Conservation (phyloP, 2,797 vertebrate species). For the Sebastes oblongus region DNA sequence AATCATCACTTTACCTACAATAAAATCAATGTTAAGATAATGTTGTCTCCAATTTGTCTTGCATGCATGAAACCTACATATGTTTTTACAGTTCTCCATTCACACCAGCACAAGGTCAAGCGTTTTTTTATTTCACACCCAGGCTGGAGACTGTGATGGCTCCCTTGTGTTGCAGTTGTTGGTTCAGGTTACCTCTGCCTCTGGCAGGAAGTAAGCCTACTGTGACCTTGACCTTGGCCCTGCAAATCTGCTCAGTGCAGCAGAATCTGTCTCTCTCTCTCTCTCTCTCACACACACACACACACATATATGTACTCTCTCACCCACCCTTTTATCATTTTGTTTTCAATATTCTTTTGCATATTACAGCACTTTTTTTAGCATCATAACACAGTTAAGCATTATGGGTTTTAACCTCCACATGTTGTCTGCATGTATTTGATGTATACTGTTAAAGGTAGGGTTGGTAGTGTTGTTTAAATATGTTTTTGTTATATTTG, state of each 20-base stretch:
- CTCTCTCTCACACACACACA: not conserved
- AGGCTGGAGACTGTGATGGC: conserved; percentile 35
- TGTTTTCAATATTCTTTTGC: not conserved
- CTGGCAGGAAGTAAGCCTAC: conserved; percentile 65
- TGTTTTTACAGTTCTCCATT: conserved; percentile 25
- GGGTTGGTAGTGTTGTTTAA: too few species aligned
- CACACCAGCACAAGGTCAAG: conserved; percentile 35
- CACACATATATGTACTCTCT: not conserved
- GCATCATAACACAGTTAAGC: not conserved
- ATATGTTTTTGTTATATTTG: too few species aligned
- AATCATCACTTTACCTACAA: not conserved
- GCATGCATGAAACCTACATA: not conserved
- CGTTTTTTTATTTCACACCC: conserved; percentile 53
- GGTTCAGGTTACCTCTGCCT: conserved; percentile 79
- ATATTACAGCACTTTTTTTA: not conserved
- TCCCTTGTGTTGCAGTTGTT: conserved; percentile 63
- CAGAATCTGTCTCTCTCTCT: conserved; percentile 46
- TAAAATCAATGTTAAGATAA: not conserved
- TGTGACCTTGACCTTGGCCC: conserved; percentile 78
- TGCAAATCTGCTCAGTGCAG: conserved; percentile 70
- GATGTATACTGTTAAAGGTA: not conserved
- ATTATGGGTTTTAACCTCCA: not conserved
- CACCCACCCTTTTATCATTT: not conserved
- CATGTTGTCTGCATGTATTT: not conserved
- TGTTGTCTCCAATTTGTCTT: not conserved